These are phyloP conservation scores for Pseudobourletiella spinata DNA, from an alignment of 1,140 invertebrate species.

Conservation along the genomic window DNA sequence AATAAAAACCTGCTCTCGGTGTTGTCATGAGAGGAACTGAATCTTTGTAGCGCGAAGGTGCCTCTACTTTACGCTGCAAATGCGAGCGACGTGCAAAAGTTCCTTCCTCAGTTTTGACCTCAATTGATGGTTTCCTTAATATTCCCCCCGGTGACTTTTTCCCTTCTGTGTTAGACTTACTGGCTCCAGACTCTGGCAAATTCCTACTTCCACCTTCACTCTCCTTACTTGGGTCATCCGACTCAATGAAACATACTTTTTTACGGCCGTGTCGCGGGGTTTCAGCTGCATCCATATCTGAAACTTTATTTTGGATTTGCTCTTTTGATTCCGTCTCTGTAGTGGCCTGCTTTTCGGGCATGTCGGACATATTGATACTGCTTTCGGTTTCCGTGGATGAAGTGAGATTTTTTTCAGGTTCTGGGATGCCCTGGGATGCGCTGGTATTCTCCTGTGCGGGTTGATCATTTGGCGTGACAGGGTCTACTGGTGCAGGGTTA, in stretches of 20 bases:
- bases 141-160: background rate
- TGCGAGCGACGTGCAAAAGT: background rate
- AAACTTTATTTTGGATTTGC: too few species aligned
- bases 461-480: too few species aligned
- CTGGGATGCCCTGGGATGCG: background rate
- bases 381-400: too few species aligned
- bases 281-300: too few species aligned
- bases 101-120: background rate
- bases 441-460: background rate
- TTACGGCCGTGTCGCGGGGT: too few species aligned
- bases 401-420: background rate
- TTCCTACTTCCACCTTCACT: background rate
- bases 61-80: background rate
- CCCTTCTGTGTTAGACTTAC: background rate
- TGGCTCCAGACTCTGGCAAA: background rate
- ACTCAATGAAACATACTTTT: background rate
- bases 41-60: background rate
- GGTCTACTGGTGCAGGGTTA: background rate
- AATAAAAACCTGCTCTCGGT: too few species aligned
- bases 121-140: background rate
- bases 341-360: too few species aligned
- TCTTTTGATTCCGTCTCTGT: too few species aligned
- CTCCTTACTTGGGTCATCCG: background rate
- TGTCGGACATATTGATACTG: too few species aligned
- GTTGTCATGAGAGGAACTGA: too few species aligned